Base-by-base conservation (phyloP, 2,888 invertebrate genomes). In the Tetranychus piercei region DNA sequence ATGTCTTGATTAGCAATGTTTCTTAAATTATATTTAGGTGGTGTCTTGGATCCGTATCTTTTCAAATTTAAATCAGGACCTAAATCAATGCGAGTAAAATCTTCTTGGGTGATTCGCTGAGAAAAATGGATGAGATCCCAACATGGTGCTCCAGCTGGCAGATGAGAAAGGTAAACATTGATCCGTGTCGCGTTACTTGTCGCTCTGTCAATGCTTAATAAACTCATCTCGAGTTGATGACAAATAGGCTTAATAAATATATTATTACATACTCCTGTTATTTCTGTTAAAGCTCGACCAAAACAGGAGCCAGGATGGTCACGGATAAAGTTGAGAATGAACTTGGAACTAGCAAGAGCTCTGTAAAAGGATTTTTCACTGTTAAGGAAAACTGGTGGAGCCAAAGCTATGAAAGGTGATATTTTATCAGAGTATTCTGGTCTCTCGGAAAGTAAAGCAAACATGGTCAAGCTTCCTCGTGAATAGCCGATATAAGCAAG, bases 111-210 rank as follows among this genome's bases (percentile, higher is more conserved):
- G 20, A 74, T 34, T 67, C 34, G 44, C 70, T 74, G 74, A 23
- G 44, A 43, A n/a, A 71, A 55, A 45, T 74, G 71, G 9, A 23
- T 70, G 1, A 44, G 34, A 45, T 74, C 70, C 45, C 74, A 45
- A 18, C 45, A 55, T 22, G 71, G 20, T 20, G 71, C 44, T n/a
- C 74, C 74, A 23, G 69, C 34, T 45, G 74, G 74, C 43, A 71
- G 18, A 20, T 74, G 43, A 15, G 71, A n/a, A 11, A 71, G 8
- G 23, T 74, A 74, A 15, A 74, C 45, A 20, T 22, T 11, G 18
- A 74, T 20, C 11, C 74, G 74, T 43, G 11, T 34, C 45, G 67
- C 18, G 11, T 71, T 71, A 4, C 55, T 15, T 2, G 11, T 55
- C 2, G 3, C 55, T 15, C 11, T 1, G 7, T 55, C 55, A 15